Evolutionary conservation across 2,113 vertebrate species (phyloP).

Genomic region (human): GRCh38 chrX:71043001-71043500

Average conservation of each 20-base stretch:
- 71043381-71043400: slow-evolving; percentile 96
- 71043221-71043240: slow-evolving; percentile 96
- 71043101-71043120: slow-evolving; percentile 81
- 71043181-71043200: slow-evolving; percentile 1
- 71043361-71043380: slow-evolving; percentile 98
- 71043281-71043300: slow-evolving; percentile 97
- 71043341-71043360: slow-evolving; percentile 96
- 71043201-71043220: slow-evolving; percentile 87
- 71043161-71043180: slow-evolving; percentile 55
- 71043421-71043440: slow-evolving; percentile 99
- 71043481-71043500: too few relatives aligned
- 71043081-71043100: slow-evolving; percentile 82
- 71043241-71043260: slow-evolving; percentile 99
- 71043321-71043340: slow-evolving; percentile 96
- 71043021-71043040: slow-evolving; percentile 79
- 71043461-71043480: too few relatives aligned
- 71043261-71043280: slow-evolving; percentile 99
- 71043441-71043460: slow-evolving; percentile 93
- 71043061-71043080: slow-evolving; percentile 80
- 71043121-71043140: slow-evolving; percentile 84
- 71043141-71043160: slow-evolving; percentile 84
- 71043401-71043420: slow-evolving; percentile 97
- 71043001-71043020: slow-evolving; percentile 78
- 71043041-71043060: slow-evolving; percentile 81
- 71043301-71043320: slow-evolving; percentile 95